These are phyloP conservation scores for Esox lucius DNA, from an alignment of 2,797 vertebrate species.

Conservation along the genomic window DNA sequence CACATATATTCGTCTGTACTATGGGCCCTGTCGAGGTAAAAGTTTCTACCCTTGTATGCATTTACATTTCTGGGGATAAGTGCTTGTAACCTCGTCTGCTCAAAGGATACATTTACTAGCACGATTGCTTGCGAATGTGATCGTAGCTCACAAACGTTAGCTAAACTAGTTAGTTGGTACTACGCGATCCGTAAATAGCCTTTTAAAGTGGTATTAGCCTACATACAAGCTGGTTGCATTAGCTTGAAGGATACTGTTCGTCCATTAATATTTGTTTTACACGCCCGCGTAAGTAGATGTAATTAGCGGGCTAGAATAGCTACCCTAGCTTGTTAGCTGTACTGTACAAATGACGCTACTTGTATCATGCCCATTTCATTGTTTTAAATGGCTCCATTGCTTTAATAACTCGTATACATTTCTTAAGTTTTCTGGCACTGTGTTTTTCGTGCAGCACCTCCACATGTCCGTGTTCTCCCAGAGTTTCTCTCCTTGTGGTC, in stretches of 20 bases:
- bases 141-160: neutral
- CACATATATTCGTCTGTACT: neutral
- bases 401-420: neutral
- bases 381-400: neutral
- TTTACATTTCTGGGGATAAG: neutral
- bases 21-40: conserved; percentile 65
- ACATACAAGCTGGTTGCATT: too few species aligned
- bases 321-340: neutral
- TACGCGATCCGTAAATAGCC: too few species aligned
- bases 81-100: neutral
- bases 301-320: neutral
- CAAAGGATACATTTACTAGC: neutral
- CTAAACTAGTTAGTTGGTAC: too few species aligned
- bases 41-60: neutral
- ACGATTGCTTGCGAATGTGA: neutral
- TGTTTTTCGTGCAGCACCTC: conserved; percentile 68
- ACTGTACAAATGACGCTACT: neutral
- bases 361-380: neutral
- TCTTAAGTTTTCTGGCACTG: neutral
- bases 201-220: too few species aligned
- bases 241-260: too few species aligned
- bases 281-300: neutral
- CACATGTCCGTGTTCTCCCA: conserved; percentile 91
- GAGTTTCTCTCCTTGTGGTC: conserved; percentile 87
- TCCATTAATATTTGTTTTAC: neutral